These are phyloP conservation scores for Pseudomyrmex cubaensis DNA, from an alignment of 1,140 invertebrate genomes.

Conservation along the genomic window DNA sequence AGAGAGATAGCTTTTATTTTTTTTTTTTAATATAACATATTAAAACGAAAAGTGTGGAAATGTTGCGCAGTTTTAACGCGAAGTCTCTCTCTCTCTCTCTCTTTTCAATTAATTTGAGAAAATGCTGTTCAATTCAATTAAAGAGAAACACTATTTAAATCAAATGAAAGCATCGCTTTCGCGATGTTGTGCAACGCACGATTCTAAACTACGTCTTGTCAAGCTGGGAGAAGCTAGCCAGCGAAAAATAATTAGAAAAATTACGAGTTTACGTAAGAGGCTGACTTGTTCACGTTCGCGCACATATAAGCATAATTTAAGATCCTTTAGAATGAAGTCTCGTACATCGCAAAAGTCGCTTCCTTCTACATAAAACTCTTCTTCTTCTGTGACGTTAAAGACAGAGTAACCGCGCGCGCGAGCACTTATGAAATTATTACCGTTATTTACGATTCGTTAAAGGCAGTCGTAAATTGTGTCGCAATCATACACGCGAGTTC, in stretches of 20 bases:
- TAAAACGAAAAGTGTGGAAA: too few relatives aligned
- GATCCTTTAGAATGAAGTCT: conserved; percentile 33
- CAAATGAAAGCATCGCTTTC: too few relatives aligned
- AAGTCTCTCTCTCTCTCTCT: too few relatives aligned
- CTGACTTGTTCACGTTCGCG: background rate
- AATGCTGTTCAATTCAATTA: background rate
- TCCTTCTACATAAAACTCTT: conserved; percentile 42
- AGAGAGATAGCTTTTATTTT: too few relatives aligned
- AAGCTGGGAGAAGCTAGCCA: conserved; percentile 14
- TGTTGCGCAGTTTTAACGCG: too few relatives aligned
- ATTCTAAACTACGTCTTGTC: background rate
- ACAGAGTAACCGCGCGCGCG: background rate
- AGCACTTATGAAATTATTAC: conserved; percentile 44
- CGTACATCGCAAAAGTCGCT: background rate
- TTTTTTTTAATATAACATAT: too few relatives aligned
- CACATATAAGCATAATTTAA: conserved; percentile 37
- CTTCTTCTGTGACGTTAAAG: conserved; percentile 14
- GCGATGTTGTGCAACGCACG: too few relatives aligned
- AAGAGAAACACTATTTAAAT: background rate
- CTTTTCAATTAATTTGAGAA: too few relatives aligned
- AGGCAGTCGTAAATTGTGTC: background rate
- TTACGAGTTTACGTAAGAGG: conserved; percentile 30
- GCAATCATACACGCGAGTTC: background rate
- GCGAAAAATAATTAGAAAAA: conserved; percentile 55
- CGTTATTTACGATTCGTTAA: conserved; percentile 26